Conservation (phyloP, 2,113 vertebrate genomes). For the Pangasianodon hypophthalmus region DNA sequence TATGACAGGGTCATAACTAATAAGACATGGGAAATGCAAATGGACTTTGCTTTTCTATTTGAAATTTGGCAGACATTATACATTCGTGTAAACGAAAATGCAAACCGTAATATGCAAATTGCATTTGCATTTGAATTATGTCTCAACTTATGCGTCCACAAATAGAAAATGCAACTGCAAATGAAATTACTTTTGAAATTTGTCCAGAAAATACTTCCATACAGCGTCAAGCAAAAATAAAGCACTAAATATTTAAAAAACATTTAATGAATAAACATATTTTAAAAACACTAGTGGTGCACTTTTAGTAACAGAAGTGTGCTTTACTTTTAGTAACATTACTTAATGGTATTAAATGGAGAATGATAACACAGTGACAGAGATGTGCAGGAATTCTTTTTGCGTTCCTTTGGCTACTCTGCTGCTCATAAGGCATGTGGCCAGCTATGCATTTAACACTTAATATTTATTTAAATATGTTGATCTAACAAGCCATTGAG, state of each 20-base stretch:
- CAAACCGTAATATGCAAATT: too few relatives aligned
- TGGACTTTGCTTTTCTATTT: too few relatives aligned
- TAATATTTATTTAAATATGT: conserved; percentile 19
- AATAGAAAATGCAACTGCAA: too few relatives aligned
- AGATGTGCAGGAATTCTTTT: background rate
- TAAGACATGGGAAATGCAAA: too few relatives aligned
- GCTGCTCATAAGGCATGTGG: background rate
- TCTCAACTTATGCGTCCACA: too few relatives aligned
- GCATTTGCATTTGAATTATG: too few relatives aligned
- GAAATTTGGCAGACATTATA: too few relatives aligned
- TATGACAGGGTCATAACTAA: too few relatives aligned
- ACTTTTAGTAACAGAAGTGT: background rate
- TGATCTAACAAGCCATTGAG: conserved; percentile 2
- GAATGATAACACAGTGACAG: background rate
- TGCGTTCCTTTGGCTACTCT: background rate
- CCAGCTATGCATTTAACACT: background rate
- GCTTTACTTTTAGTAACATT: background rate
- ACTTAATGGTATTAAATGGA: conserved; percentile 4
- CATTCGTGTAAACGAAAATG: too few relatives aligned
- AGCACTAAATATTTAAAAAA: background rate
- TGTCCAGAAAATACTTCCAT: too few relatives aligned
- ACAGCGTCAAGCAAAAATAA: background rate
- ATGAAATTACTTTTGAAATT: too few relatives aligned
- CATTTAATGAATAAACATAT: background rate
- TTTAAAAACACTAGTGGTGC: background rate